A percentile compares a stretch with the other conserved stretches of the same genome.
phyloP scores from a whole-genome alignment of 2,797 vertebrate genomes.

The Hypotaenidia philippensis region DNA sequence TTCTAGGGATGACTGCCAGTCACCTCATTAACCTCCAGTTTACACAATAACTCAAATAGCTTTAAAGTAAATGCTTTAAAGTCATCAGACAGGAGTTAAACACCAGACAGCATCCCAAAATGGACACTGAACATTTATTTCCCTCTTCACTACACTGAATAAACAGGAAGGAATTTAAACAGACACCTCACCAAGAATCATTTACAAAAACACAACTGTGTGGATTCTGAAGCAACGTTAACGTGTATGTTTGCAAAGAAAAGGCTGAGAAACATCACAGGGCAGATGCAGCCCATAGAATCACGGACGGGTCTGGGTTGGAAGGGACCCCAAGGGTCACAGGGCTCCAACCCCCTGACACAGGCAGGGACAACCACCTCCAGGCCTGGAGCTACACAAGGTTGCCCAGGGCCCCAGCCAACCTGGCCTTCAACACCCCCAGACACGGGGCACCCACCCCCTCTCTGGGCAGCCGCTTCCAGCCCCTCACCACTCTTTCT shows the following conservation, averaged over 20 bases:
- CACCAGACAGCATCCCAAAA: not conserved
- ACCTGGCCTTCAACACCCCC: too few species aligned
- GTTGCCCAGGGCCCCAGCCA: too few species aligned
- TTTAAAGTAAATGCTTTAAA: not conserved
- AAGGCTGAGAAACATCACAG: not conserved
- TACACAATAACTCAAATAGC: not conserved
- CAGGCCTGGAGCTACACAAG: too few species aligned
- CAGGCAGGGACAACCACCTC: too few species aligned
- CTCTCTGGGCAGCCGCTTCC: too few species aligned
- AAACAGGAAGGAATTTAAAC: not conserved
- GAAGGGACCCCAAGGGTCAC: too few species aligned
- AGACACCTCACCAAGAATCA: not conserved
- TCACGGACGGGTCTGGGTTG: too few species aligned
- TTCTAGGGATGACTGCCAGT: not conserved
- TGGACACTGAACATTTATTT: not conserved
- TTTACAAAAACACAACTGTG: not conserved
- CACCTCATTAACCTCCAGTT: not conserved
- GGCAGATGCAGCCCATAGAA: not conserved
- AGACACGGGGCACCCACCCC: too few species aligned
- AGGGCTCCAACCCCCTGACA: too few species aligned
- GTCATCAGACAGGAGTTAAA: not conserved
- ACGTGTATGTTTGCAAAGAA: accelerated
- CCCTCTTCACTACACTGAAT: not conserved
- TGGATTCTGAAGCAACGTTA: not conserved
- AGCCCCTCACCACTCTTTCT: too few species aligned